A percentile compares a stretch with the other conserved stretches of the same genome.
Evolutionary conservation across 1,140 invertebrate species (phyloP).

Genomic region (Drosophila arawakana): DNA sequence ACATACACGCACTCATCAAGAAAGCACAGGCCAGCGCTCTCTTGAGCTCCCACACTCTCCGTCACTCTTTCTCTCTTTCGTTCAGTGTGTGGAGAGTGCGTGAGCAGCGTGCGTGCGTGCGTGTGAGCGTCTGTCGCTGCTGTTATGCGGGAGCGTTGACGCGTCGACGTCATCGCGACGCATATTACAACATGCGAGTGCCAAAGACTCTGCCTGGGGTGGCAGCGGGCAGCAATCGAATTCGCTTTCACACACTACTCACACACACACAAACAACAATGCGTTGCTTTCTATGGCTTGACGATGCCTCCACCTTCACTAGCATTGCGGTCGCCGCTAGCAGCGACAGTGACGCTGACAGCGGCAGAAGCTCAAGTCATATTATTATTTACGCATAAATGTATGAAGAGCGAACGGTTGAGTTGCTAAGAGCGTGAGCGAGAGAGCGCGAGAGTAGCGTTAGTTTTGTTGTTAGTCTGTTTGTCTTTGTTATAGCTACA

Average conservation of each 20-base stretch:
- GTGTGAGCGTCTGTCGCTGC: conserved; percentile 8
- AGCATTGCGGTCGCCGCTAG: background rate
- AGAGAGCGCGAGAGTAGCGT: conserved; percentile 34
- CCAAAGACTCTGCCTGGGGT: background rate
- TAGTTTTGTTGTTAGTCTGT: conserved; percentile 40
- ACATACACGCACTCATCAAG: conserved; percentile 16
- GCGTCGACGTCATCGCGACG: conserved; percentile 53
- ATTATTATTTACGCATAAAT: conserved; percentile 46
- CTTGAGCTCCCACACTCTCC: conserved; percentile 10
- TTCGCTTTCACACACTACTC: conserved; percentile 49
- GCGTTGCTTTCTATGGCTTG: conserved; percentile 52
- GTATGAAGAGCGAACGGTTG: conserved; percentile 16
- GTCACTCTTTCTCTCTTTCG: conserved; percentile 14
- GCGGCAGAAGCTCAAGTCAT: conserved; percentile 17
- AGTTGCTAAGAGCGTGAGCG: conserved; percentile 8
- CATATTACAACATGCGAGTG: conserved; percentile 48
- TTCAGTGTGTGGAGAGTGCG: conserved; percentile 19
- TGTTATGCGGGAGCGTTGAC: conserved; percentile 55
- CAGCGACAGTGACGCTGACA: background rate
- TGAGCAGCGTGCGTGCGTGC: conserved; percentile 32
- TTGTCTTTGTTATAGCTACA: conserved; percentile 40
- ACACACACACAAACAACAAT: conserved; percentile 23
- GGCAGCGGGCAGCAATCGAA: conserved; percentile 27
- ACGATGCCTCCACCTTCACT: conserved; percentile 15
- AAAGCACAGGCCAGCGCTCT: conserved; percentile 28